A percentile compares a stretch with the other conserved stretches of the same genome.
phyloP scores from a whole-genome alignment of 2,888 invertebrate species.

The Epirrita christyi region DNA sequence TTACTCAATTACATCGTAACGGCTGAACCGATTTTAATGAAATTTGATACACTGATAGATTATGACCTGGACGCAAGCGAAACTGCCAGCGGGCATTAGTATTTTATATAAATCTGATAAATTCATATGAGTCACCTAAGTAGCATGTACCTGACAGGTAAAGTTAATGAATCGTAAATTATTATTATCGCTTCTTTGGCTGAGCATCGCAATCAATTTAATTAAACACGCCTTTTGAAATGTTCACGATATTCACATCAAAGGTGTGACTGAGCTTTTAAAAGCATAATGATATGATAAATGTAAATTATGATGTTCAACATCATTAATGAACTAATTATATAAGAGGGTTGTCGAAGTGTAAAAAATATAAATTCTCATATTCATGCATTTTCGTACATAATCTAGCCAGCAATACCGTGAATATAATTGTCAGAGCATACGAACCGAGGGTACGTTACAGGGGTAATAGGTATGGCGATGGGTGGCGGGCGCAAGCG shows the following conservation, averaged over 20 bases:
- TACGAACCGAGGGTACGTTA: slow-evolving; percentile 70
- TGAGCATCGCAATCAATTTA: slow-evolving; percentile 59
- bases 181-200: slow-evolving; percentile 52
- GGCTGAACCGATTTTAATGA: no score
- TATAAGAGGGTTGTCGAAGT: background rate
- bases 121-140: slow-evolving; percentile 10
- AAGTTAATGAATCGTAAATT: slow-evolving; percentile 61
- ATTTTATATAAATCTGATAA: background rate
- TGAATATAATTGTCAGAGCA: slow-evolving; percentile 72
- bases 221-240: slow-evolving; percentile 55
- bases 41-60: no score
- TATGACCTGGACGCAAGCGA: no score
- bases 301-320: background rate
- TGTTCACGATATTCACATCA: slow-evolving; percentile 50
- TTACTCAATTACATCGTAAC: no score
- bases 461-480: slow-evolving; percentile 66
- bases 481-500: slow-evolving; percentile 66
- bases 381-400: background rate
- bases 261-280: slow-evolving; percentile 46
- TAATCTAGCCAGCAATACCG: slow-evolving; percentile 52
- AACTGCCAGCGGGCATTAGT: background rate
- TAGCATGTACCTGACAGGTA: slow-evolving; percentile 47
- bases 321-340: no score
- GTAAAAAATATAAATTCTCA: no score
- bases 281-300: slow-evolving; percentile 21